phyloP scores from a whole-genome alignment of 2,113 vertebrate genomes.

The Psilopsiagon aurifrons region DNA sequence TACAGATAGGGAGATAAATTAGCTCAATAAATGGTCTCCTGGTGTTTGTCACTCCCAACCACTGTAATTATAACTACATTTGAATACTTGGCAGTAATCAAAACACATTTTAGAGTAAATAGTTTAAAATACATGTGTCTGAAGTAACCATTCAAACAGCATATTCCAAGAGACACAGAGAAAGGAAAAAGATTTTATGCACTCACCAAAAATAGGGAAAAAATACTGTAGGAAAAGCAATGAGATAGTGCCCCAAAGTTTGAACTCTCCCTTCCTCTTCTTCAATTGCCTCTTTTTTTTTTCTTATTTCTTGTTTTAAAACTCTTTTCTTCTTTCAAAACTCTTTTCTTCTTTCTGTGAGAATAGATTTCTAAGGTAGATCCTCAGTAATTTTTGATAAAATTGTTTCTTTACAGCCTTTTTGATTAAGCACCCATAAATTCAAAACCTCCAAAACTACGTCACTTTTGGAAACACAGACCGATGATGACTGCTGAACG shows the following conservation, averaged over 20 bases:
- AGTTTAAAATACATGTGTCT: background rate
- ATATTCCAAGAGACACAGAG: background rate
- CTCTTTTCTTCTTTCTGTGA: background rate
- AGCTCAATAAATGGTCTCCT: conserved; percentile 3
- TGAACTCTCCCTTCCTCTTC: background rate
- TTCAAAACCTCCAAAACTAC: background rate
- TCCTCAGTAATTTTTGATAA: background rate
- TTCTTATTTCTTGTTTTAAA: too few species aligned
- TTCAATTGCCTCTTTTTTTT: background rate
- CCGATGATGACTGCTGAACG: background rate
- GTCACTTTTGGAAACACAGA: background rate
- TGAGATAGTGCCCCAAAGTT: background rate
- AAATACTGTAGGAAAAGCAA: background rate
- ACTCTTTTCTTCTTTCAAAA: background rate
- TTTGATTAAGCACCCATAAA: background rate
- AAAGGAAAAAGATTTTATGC: background rate
- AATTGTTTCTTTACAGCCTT: background rate
- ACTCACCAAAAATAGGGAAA: background rate
- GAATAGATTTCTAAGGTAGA: background rate
- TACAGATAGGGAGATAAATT: conserved; percentile 43
- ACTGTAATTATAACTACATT: background rate
- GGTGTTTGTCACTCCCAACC: background rate
- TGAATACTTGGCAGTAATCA: background rate
- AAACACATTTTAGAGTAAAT: conserved; percentile 23
- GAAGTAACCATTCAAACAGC: background rate